A percentile compares a stretch with the other conserved stretches of the same genome.
Conservation (phyloP, 2,113 vertebrate species). For the Seriola rivoliana region DNA sequence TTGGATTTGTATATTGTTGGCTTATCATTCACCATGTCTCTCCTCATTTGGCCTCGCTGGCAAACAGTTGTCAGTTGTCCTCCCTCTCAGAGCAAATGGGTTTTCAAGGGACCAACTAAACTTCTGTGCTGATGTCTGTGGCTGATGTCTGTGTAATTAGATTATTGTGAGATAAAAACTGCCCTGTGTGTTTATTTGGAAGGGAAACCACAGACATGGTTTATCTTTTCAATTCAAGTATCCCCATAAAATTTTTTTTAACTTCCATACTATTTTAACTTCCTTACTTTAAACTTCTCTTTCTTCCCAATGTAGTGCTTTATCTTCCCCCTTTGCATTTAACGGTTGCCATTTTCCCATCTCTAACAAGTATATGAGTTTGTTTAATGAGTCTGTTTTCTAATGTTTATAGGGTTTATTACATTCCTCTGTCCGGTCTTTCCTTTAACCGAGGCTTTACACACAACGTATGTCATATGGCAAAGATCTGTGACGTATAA, state of each 20-base stretch:
- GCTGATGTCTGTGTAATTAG: conserved; percentile 32
- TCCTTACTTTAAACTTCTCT: neutral
- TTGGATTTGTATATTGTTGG: neutral
- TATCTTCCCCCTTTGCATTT: neutral
- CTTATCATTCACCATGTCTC: neutral
- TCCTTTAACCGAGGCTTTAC: neutral
- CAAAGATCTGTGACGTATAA: neutral
- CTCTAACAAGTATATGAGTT: neutral
- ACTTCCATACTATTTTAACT: neutral
- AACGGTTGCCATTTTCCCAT: neutral
- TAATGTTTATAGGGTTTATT: no score
- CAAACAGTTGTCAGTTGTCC: neutral
- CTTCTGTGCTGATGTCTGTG: neutral
- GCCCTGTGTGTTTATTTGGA: neutral
- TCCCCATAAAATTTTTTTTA: neutral
- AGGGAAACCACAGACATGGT: neutral
- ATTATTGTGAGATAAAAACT: conserved; percentile 40
- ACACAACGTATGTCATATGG: neutral
- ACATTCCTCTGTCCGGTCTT: neutral
- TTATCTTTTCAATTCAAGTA: conserved; percentile 2
- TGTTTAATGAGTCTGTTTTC: neutral
- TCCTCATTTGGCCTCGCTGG: neutral
- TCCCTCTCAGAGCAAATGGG: neutral
- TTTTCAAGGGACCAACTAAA: neutral
- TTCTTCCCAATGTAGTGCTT: neutral